Evolutionary conservation across 1,140 invertebrate genomes (phyloP), one percentile per base, ranked within the genome.

Genomic region (Pomacea maculata): DNA sequence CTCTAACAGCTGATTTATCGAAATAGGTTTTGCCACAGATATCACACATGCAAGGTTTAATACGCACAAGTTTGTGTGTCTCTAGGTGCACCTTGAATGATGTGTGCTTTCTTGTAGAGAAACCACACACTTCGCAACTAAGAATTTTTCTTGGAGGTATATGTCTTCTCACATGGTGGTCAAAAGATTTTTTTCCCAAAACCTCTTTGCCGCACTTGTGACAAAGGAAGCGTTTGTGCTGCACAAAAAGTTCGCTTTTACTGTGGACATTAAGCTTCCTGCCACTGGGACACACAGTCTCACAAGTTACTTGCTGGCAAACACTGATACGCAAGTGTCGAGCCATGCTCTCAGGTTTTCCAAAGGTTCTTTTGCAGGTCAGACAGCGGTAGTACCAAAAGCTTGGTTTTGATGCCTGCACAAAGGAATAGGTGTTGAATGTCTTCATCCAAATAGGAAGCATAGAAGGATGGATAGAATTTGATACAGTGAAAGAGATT

Each of bases 211-310:
- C 71, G 45, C 71, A 72, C 5, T 19, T 72, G 71, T 25, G 17
- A 45, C 71, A 72, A 34, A 72, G 71, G 71, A 61, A 61, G 15
- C 57, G 57, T 8, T 61, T 61, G 57, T 61, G 57, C 57, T 61
- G 57, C n/a, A 63, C 55, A 63, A 75, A 75, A 14, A 25, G 25
- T 14, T 63, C 55, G 10, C 19, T n/a, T 63, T 75, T 57, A 29
- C 57, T 34, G 54, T 63, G n/a, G 9, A 34, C 34, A 55, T 14
- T 75, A 8, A 75, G 74, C 55, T 55, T 63, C 57, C 61, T 29
- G 55, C 74, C 74, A 17, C 61, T 55, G 12, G 74, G 74, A 63
- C 74, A 75, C n/a, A 75, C 9, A n/a, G 74, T 64, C 74, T 63
- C 17, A n/a, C 74, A 75, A 55, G 74, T 75, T 14, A 75, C 17